These are phyloP conservation scores for Zoanthus solanderi DNA, from an alignment of 92 coral and sea anemone species.

Conservation along the genomic window DNA sequence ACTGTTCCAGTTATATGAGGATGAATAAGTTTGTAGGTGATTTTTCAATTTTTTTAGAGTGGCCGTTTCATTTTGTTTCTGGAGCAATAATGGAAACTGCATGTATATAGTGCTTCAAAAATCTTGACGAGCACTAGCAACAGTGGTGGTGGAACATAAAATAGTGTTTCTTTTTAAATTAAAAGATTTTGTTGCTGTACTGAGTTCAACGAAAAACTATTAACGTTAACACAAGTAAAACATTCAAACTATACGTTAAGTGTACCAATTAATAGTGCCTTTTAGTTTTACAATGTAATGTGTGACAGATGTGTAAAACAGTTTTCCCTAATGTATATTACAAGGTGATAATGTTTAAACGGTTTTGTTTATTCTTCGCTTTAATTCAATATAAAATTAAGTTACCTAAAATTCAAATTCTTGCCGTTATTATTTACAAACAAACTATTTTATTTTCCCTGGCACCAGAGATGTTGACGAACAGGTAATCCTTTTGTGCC, in stretches of 20 bases:
- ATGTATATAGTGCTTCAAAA: background rate
- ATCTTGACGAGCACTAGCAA: background rate
- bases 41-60: background rate
- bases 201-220: too few species aligned
- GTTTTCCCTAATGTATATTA: background rate
- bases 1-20: background rate
- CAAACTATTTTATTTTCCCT: background rate
- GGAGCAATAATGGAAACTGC: background rate
- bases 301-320: too few species aligned
- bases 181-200: background rate
- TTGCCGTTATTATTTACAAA: background rate
- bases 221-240: too few species aligned
- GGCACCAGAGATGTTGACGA: constrained; percentile 21
- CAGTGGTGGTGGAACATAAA: background rate
- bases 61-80: background rate
- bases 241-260: too few species aligned
- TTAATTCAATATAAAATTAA: background rate
- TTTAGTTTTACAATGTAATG: too few species aligned
- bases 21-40: background rate
- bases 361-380: background rate
- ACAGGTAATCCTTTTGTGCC: constrained; percentile 14
- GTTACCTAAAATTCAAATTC: background rate
- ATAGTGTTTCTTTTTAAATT: background rate
- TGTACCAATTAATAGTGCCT: too few species aligned
- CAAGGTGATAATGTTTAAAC: background rate